Percentiles rank a stretch among this genome's conserved stretches.
Conservation (phyloP, 2,888 invertebrate species). For the Tiphia femorata region DNA sequence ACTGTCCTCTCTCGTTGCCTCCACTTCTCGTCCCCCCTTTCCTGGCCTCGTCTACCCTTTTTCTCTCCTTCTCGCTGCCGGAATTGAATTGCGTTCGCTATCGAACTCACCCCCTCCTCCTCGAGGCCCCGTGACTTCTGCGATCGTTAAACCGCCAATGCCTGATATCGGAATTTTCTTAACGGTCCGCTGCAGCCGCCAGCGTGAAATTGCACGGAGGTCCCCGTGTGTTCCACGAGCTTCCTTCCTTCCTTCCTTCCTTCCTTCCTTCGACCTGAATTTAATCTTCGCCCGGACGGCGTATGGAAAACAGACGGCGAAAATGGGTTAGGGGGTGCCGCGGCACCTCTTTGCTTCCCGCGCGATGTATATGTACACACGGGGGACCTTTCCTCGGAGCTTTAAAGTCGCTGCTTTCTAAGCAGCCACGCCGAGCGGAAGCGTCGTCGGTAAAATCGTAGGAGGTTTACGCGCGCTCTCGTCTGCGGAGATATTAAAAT, state of each 20-base stretch:
- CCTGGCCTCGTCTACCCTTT: background rate
- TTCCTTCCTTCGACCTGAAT: conserved; percentile 19
- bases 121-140: background rate
- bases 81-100: background rate
- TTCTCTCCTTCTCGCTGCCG: background rate
- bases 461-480: no score
- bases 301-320: conserved; percentile 21
- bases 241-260: background rate
- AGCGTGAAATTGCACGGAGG: conserved; percentile 24
- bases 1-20: background rate
- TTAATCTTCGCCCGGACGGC: conserved; percentile 17
- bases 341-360: no score
- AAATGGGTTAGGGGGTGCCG: conserved; percentile 37
- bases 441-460: no score
- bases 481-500: no score
- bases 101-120: background rate
- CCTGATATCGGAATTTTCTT: conserved; percentile 25
- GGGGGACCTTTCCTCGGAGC: no score
- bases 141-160: conserved; percentile 9
- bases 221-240: conserved; percentile 4
- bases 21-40: background rate
- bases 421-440: no score
- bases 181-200: conserved; percentile 4
- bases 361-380: no score
- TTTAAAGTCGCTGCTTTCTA: no score